Conservation (phyloP, 1,140 invertebrate genomes). For the Myzus persicae region DNA sequence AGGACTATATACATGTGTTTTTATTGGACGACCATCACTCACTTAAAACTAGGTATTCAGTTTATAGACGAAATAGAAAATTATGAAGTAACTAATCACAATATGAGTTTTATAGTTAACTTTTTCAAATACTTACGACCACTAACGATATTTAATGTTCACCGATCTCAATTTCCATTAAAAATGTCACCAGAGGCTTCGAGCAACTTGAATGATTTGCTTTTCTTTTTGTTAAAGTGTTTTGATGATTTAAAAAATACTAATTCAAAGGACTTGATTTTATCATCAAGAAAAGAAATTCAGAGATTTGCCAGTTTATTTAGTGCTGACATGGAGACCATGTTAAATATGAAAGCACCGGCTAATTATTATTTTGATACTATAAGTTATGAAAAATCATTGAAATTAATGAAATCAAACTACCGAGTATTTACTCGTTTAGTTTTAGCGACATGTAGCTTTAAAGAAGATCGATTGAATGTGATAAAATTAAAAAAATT, state of each 20-base stretch:
- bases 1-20: background rate
- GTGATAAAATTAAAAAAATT: background rate
- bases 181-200: background rate
- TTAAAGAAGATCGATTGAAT: background rate
- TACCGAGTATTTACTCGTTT: background rate
- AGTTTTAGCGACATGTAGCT: background rate
- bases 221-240: background rate
- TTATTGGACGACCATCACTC: constrained; percentile 23
- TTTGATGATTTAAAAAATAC: background rate
- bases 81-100: background rate
- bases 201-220: background rate
- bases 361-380: background rate
- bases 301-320: background rate
- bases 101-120: background rate
- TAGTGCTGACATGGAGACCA: background rate
- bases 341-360: background rate
- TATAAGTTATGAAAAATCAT: background rate
- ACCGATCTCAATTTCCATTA: background rate
- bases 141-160: background rate
- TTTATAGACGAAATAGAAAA: background rate
- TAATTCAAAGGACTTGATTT: background rate
- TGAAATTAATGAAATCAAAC: constrained; percentile 12
- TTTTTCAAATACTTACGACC: background rate
- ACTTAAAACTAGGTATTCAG: background rate
- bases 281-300: background rate